Evolutionary conservation across 2,113 vertebrate species (phyloP).

Genomic region (Orcinus orca): DNA sequence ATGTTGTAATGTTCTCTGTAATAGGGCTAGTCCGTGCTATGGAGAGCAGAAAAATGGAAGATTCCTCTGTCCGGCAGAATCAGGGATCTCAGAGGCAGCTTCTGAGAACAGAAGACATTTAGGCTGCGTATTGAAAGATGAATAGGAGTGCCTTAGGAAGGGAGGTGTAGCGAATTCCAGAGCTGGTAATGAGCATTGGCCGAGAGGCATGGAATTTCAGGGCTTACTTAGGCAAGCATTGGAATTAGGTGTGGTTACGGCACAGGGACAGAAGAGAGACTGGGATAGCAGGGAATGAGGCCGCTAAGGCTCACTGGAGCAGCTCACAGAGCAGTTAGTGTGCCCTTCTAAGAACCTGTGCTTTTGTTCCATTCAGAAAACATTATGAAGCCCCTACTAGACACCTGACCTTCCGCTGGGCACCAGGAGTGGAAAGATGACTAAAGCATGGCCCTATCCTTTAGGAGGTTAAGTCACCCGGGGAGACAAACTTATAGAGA

Average conservation of each 20-base stretch:
- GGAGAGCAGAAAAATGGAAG: background rate
- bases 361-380: background rate
- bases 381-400: background rate
- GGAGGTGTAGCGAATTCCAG: background rate
- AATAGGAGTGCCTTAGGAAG: background rate
- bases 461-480: background rate
- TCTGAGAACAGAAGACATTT: background rate
- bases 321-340: background rate
- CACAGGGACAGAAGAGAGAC: background rate
- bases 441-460: background rate
- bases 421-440: background rate
- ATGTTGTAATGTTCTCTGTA: background rate
- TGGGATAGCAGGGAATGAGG: background rate
- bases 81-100: background rate
- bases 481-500: background rate
- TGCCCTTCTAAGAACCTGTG: background rate
- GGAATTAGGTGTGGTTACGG: background rate
- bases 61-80: background rate
- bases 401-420: background rate
- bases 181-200: background rate
- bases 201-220: background rate
- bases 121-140: background rate
- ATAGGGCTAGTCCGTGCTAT: background rate
- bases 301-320: background rate
- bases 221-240: background rate